Percentiles rank a stretch among this genome's conserved stretches.
phyloP scores from a whole-genome alignment of 2,888 invertebrate species.

The Ichneumoninae sp. region DNA sequence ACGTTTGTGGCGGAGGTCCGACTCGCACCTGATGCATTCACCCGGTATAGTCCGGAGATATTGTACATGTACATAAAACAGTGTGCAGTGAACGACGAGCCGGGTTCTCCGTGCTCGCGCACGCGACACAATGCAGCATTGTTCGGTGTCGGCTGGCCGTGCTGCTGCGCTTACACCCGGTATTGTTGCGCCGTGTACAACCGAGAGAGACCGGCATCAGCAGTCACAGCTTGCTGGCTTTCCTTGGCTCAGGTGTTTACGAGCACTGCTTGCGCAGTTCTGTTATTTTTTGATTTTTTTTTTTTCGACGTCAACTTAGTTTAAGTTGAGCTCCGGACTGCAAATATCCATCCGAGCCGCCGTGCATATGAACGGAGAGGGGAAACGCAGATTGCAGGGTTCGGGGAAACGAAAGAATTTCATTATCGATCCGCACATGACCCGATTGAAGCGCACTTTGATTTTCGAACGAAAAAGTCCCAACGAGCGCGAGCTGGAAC shows the following conservation, averaged over 20 bases:
- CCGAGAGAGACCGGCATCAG: conserved; percentile 34
- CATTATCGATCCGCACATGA: background rate
- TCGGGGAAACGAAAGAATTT: background rate
- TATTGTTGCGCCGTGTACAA: conserved; percentile 46
- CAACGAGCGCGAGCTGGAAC: background rate
- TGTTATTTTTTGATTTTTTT: background rate
- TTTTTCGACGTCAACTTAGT: background rate
- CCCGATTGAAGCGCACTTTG: background rate
- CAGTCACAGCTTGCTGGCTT: conserved; percentile 38
- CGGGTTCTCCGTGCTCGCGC: conserved; percentile 53
- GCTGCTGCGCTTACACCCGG: conserved; percentile 60
- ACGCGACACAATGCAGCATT: conserved; percentile 71
- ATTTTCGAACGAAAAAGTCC: background rate
- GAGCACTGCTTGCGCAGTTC: conserved; percentile 54
- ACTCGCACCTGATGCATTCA: conserved; percentile 64
- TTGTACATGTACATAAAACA: conserved; percentile 28
- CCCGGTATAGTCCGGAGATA: conserved; percentile 24
- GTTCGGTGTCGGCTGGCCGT: conserved; percentile 69
- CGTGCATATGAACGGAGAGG: background rate
- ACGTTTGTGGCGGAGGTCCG: conserved; percentile 16
- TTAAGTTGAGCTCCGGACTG: background rate
- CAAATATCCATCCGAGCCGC: conserved; percentile 18
- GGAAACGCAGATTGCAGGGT: background rate
- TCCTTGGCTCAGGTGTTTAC: conserved; percentile 66
- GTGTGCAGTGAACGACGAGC: conserved; percentile 7